Conservation (phyloP, 1,140 invertebrate genomes). For the Pseudomyrmex pallidus region DNA sequence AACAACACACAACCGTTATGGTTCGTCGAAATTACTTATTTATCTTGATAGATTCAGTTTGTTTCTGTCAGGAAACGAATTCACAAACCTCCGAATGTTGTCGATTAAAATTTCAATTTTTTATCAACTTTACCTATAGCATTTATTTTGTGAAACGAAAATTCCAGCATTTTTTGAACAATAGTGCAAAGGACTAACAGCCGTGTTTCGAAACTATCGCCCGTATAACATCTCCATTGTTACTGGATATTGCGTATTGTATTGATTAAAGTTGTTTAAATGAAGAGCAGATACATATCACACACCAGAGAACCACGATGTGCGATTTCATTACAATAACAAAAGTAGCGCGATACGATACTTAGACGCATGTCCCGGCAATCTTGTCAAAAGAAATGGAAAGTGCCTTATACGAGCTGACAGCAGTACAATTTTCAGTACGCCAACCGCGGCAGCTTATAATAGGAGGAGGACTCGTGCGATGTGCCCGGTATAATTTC, state of each 20-base stretch:
- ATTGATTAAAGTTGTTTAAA: constrained; percentile 11
- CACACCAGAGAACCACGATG: not conserved
- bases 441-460: constrained; percentile 39
- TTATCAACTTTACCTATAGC: constrained; percentile 32
- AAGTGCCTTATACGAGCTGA: constrained; percentile 33
- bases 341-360: not conserved
- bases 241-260: not conserved
- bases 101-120: constrained; percentile 65
- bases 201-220: not conserved
- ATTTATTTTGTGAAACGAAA: not conserved
- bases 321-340: constrained; percentile 14
- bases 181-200: not conserved
- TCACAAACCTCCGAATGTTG: not conserved
- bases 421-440: constrained; percentile 46
- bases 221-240: no score
- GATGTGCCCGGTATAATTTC: constrained; percentile 51
- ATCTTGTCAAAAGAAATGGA: constrained; percentile 24
- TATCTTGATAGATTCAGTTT: not conserved
- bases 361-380: not conserved
- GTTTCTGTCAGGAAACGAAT: constrained; percentile 1
- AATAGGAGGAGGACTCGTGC: constrained; percentile 20
- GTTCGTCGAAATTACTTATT: constrained; percentile 26
- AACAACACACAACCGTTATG: constrained; percentile 38
- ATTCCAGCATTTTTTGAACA: not conserved
- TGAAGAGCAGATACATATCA: not conserved